Evolutionary conservation across 2,888 invertebrate species (phyloP).

Genomic region (Melinaea menophilus): DNA sequence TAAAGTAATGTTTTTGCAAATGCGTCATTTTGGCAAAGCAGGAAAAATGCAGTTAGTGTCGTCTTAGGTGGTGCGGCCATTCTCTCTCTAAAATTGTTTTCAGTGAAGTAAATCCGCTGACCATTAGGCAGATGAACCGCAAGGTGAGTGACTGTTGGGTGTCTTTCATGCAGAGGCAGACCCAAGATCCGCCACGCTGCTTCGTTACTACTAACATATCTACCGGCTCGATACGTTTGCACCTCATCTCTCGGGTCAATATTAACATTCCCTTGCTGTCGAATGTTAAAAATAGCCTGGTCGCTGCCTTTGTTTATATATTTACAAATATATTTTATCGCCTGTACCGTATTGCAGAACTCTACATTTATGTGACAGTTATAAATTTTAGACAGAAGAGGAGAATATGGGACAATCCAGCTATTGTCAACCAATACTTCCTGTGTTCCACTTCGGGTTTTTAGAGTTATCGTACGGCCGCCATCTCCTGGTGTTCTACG

Average conservation of each 20-base stretch:
- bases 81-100: constrained; percentile 38
- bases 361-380: constrained; percentile 32
- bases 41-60: constrained; percentile 46
- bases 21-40: constrained; percentile 41
- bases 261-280: constrained; percentile 20
- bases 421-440: constrained; percentile 22
- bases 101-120: constrained; percentile 44
- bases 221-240: constrained; percentile 35
- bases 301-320: constrained; percentile 32
- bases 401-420: constrained; percentile 29
- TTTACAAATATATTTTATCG: constrained; percentile 34
- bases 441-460: constrained; percentile 18
- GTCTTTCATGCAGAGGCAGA: constrained; percentile 34
- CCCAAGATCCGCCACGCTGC: constrained; percentile 39
- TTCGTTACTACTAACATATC: constrained; percentile 41
- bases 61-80: constrained; percentile 34
- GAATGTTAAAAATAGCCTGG: constrained; percentile 31
- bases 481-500: constrained; percentile 34
- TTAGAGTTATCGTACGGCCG: constrained; percentile 31
- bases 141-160: constrained; percentile 36
- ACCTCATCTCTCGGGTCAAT: constrained; percentile 36
- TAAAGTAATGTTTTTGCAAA: constrained; percentile 49
- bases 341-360: constrained; percentile 11
- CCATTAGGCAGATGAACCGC: constrained; percentile 38
- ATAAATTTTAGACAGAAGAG: constrained; percentile 14